These are phyloP conservation scores for Biston betularia DNA, from an alignment of 2,888 invertebrate genomes.

Conservation along the genomic window DNA sequence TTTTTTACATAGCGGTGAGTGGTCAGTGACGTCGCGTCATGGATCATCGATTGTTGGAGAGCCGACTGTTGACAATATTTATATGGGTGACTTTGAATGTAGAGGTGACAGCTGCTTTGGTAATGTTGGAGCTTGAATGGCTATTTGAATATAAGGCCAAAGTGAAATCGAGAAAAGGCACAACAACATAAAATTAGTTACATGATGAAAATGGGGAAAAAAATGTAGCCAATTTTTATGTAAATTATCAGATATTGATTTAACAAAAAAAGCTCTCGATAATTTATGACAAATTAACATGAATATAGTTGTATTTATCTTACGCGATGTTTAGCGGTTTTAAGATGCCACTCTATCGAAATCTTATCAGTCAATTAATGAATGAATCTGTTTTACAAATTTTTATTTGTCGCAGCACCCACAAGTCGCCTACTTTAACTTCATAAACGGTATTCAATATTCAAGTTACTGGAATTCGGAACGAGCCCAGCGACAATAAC, in stretches of 20 bases:
- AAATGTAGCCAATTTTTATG: too few species aligned
- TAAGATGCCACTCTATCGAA: not conserved
- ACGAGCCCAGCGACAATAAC: conserved; percentile 20
- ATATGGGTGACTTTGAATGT: conserved; percentile 62
- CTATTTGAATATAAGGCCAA: conserved; percentile 27
- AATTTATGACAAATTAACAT: not conserved
- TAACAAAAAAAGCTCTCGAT: not conserved
- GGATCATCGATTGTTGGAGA: conserved; percentile 65
- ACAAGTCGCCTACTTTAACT: conserved; percentile 3
- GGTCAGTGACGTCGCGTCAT: conserved; percentile 67
- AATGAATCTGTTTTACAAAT: conserved; percentile 7
- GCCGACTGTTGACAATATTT: conserved; percentile 74
- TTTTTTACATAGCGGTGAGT: conserved; percentile 67
- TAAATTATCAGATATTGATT: not conserved
- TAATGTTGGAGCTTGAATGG: conserved; percentile 8
- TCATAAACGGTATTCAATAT: conserved; percentile 25
- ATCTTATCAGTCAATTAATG: conserved; percentile 9
- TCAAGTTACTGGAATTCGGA: conserved; percentile 23
- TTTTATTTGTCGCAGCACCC: conserved; percentile 2
- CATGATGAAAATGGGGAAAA: not conserved
- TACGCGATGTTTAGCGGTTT: not conserved
- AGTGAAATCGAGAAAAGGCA: not conserved
- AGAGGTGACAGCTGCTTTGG: conserved; percentile 52
- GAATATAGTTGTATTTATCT: not conserved
- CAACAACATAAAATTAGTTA: not conserved